A percentile compares a stretch with the other conserved stretches of the same genome.
Evolutionary conservation across 2,797 vertebrate genomes (phyloP).

Genomic region (Hoplostethus mediterraneus): DNA sequence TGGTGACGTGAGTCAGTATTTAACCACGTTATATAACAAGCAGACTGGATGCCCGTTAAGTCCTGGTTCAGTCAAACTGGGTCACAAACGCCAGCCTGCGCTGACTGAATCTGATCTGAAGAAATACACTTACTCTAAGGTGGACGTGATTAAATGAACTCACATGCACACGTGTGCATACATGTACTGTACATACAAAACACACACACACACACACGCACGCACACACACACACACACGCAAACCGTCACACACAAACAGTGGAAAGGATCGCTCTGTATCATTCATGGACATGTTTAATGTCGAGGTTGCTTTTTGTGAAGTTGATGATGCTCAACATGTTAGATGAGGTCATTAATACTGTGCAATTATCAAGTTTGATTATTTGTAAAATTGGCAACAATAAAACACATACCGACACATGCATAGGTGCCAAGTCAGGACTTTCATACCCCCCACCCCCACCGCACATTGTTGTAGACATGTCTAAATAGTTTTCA

Average conservation of each 20-base stretch:
- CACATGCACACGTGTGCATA: slow-evolving; percentile 19
- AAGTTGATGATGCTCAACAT: slow-evolving; percentile 77
- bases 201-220: slow-evolving; percentile 8
- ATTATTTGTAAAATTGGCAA: slow-evolving; percentile 71
- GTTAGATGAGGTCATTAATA: slow-evolving; percentile 84
- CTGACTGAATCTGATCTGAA: neutral
- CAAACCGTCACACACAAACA: slow-evolving; percentile 34
- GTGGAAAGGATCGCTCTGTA: slow-evolving; percentile 57
- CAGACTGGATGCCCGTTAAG: slow-evolving; percentile 1
- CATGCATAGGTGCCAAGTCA: slow-evolving; percentile 54
- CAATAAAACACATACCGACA: slow-evolving; percentile 49
- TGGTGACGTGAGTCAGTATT: slow-evolving; percentile 21
- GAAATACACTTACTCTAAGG: neutral
- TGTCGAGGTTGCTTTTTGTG: slow-evolving; percentile 78
- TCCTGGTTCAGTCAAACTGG: slow-evolving; percentile 42
- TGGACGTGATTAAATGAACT: slow-evolving; percentile 15
- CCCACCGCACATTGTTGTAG: neutral
- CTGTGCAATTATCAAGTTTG: slow-evolving; percentile 81
- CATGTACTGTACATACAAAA: neutral
- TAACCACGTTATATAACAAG: slow-evolving; percentile 24
- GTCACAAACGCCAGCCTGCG: slow-evolving; percentile 7
- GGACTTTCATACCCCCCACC: slow-evolving; percentile 39
- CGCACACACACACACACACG: slow-evolving; percentile 18
- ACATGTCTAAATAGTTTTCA: slow-evolving; percentile 32
- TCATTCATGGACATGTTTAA: slow-evolving; percentile 75